phyloP scores from a whole-genome alignment of 2,888 invertebrate genomes.

The Idaea straminata region DNA sequence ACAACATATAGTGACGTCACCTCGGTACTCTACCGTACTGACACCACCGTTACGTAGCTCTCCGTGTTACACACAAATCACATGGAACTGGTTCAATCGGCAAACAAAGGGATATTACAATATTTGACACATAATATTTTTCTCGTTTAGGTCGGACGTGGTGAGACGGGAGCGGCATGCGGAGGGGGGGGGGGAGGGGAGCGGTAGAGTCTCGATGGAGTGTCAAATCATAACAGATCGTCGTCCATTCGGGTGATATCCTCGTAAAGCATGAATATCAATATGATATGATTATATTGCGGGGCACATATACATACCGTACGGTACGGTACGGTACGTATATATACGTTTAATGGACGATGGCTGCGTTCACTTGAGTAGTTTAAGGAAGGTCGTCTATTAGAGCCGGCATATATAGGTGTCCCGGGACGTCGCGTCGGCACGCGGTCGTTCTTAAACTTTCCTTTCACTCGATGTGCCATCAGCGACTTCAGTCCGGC shows the following conservation, averaged over 20 bases:
- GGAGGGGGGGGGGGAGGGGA: not conserved
- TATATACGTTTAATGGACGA: not conserved
- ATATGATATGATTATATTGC: not conserved
- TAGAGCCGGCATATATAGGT: not conserved
- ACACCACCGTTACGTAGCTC: too few relatives aligned
- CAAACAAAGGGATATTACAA: slow-evolving; percentile 5
- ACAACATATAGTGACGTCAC: too few relatives aligned
- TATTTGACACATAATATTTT: slow-evolving; percentile 3
- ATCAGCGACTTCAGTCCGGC: not conserved
- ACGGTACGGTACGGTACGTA: not conserved
- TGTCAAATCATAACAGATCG: not conserved
- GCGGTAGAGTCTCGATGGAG: not conserved
- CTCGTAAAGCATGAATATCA: not conserved
- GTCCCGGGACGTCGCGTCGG: too few relatives aligned
- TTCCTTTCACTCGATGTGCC: too few relatives aligned
- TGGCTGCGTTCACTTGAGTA: not conserved
- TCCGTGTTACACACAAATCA: too few relatives aligned
- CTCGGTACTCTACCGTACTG: too few relatives aligned
- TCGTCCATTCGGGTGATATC: not conserved
- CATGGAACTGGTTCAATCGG: not conserved
- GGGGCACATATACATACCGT: not conserved
- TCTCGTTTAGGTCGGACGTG: not conserved
- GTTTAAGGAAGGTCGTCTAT: not conserved
- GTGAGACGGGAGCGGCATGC: not conserved
- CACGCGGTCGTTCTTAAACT: too few relatives aligned